Percentiles rank a stretch among this genome's conserved stretches.
phyloP scores from a whole-genome alignment of 2,113 vertebrate species.

The Origma solitaria region DNA sequence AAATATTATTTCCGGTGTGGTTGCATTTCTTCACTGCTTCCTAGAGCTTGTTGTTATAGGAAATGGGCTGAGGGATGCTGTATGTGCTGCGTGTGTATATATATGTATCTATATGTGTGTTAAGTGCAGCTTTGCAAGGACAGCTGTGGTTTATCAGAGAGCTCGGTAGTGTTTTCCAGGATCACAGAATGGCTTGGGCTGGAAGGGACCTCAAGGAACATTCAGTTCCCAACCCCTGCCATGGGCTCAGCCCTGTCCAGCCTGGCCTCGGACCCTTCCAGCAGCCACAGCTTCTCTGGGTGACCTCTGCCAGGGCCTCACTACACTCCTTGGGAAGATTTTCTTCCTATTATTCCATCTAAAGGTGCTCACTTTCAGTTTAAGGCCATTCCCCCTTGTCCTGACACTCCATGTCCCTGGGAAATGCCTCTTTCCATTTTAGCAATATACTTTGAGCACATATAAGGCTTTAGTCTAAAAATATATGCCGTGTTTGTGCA shows the following conservation, averaged over 20 bases:
- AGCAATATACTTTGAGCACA: accelerated
- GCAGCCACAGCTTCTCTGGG: background rate
- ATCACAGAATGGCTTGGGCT: background rate
- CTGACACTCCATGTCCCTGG: background rate
- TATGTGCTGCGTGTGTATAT: accelerated
- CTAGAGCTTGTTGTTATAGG: accelerated
- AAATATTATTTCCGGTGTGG: accelerated
- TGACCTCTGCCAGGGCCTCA: background rate
- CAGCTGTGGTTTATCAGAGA: background rate
- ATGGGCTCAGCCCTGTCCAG: background rate
- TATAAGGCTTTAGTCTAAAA: background rate
- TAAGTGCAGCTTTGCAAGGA: background rate
- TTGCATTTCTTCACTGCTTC: accelerated
- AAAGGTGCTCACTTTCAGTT: background rate
- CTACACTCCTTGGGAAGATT: background rate
- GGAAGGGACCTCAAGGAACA: no score
- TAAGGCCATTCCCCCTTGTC: background rate
- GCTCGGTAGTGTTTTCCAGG: accelerated
- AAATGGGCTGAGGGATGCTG: background rate
- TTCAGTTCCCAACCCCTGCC: background rate
- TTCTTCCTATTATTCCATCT: background rate
- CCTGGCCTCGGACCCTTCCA: background rate
- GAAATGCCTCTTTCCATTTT: background rate
- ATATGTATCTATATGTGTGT: accelerated
- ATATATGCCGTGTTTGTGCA: accelerated